Evolutionary conservation across 2,797 vertebrate species (phyloP).

Genomic region (Hipposideros larvatus): DNA sequence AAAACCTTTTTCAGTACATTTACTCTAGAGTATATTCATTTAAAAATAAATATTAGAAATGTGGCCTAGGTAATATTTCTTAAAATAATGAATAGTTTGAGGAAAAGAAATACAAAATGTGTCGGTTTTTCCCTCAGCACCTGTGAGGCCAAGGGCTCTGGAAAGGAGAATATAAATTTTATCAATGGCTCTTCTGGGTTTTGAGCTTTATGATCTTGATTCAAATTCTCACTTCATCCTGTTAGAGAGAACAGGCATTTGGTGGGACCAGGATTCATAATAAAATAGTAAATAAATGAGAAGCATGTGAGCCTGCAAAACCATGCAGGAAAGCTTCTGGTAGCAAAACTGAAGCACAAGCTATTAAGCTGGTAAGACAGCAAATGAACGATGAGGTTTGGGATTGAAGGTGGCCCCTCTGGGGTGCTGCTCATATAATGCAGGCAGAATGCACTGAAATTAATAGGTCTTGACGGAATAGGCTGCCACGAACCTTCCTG

Average conservation of each 20-base stretch:
- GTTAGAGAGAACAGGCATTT: neutral
- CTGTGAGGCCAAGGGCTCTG: neutral
- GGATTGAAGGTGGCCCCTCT: neutral
- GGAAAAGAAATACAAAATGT: neutral
- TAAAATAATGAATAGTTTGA: neutral
- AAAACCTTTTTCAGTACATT: neutral
- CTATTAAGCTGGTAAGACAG: neutral
- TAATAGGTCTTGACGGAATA: neutral
- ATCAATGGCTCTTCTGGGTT: neutral
- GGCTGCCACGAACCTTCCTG: neutral
- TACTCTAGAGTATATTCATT: constrained; percentile 6
- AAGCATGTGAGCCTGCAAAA: neutral
- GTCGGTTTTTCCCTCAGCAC: neutral
- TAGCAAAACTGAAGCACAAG: neutral
- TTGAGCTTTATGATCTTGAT: neutral
- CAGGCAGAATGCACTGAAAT: neutral
- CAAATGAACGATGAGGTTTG: neutral
- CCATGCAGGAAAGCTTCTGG: neutral
- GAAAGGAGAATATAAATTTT: neutral
- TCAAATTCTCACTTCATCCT: constrained; percentile 4
- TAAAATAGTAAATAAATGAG: constrained; percentile 3
- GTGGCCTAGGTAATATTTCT: neutral
- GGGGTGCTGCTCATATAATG: neutral
- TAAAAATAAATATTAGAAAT: constrained; percentile 47
- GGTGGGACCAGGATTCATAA: neutral